Percentiles rank a stretch among this genome's conserved stretches.
phyloP scores from a whole-genome alignment of 2,888 invertebrate species.

The Tridacna gigas region DNA sequence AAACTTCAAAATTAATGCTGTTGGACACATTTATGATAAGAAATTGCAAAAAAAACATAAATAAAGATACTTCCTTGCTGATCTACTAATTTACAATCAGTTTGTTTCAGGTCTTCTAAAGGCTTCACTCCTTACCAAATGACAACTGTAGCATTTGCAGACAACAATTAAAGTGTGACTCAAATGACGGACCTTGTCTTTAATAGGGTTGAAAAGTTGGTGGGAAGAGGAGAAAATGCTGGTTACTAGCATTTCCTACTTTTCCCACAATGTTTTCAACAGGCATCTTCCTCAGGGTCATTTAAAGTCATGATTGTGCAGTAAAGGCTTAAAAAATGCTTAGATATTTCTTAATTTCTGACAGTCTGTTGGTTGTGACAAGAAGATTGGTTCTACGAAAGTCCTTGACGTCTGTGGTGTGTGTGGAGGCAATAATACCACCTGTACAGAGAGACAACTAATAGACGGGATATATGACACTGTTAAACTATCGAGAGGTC shows the following conservation, averaged over 20 bases:
- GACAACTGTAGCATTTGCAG: too few relatives aligned
- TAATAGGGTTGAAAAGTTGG: background rate
- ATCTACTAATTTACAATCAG: too few relatives aligned
- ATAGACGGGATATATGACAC: constrained; percentile 40
- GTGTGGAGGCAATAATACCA: constrained; percentile 62
- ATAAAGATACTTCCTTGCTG: too few relatives aligned
- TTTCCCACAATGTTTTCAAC: background rate
- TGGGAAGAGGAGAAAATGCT: background rate
- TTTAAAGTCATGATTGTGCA: background rate
- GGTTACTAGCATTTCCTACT: background rate
- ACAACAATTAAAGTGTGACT: too few relatives aligned
- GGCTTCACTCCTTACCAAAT: too few relatives aligned
- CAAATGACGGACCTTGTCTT: too few relatives aligned
- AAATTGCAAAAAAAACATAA: too few relatives aligned
- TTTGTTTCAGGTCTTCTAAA: too few relatives aligned
- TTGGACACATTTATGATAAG: too few relatives aligned
- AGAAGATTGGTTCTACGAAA: constrained; percentile 55
- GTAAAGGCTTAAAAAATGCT: background rate
- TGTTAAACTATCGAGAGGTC: constrained; percentile 42
- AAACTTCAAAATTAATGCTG: too few relatives aligned
- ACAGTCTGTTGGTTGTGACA: constrained; percentile 67
- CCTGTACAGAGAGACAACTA: constrained; percentile 42
- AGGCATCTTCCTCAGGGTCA: background rate
- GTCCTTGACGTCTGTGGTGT: constrained; percentile 58
- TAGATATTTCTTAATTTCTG: background rate